phyloP scores from a whole-genome alignment of 2,113 vertebrate genomes.

The Pedetes capensis region DNA sequence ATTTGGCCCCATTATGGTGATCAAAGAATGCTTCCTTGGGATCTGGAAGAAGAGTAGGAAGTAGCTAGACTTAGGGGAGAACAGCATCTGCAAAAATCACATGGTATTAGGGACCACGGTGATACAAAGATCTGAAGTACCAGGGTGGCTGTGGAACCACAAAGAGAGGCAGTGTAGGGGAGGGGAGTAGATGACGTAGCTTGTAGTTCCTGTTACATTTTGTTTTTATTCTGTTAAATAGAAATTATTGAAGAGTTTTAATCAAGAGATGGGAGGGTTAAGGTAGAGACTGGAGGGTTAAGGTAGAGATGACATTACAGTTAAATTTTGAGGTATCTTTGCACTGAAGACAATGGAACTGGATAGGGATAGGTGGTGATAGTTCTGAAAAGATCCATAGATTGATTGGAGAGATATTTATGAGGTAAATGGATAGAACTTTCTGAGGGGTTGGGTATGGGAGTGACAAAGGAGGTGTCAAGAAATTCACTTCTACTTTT shows the following conservation, averaged over 20 bases:
- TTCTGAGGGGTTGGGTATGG: background rate
- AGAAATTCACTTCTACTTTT: background rate
- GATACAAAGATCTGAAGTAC: background rate
- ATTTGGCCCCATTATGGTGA: background rate
- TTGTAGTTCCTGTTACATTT: background rate
- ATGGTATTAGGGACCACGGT: background rate
- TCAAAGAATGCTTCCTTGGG: background rate
- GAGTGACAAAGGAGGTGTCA: background rate
- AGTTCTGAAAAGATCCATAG: background rate
- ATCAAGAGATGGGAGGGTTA: background rate
- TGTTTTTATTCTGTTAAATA: background rate
- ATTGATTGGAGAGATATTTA: background rate
- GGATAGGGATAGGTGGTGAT: background rate
- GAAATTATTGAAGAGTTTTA: conserved; percentile 25
- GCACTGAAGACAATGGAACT: background rate
- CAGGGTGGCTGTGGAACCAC: background rate
- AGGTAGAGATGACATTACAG: background rate
- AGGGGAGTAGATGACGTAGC: background rate
- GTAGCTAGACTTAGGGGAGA: background rate
- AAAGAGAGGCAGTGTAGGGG: background rate
- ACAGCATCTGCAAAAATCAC: background rate
- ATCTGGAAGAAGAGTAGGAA: background rate
- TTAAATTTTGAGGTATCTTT: background rate
- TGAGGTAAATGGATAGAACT: background rate
- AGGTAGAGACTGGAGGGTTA: background rate